Evolutionary conservation across 2,797 vertebrate species (phyloP), one percentile per base, ranked within the genome.

Genomic region (Myotis vivesi): DNA sequence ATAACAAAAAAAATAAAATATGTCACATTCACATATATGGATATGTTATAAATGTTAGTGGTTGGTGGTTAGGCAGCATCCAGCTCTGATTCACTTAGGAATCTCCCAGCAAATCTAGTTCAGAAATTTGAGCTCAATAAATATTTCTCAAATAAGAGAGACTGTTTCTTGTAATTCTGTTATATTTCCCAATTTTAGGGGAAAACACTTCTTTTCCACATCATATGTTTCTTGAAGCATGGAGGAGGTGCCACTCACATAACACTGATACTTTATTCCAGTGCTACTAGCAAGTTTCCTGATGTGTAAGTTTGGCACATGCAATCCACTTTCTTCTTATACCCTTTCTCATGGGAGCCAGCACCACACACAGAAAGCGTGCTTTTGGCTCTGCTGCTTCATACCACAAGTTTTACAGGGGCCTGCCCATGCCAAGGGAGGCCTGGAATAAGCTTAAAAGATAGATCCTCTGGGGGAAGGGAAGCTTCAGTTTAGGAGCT

Each of bases 131-230:
- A 12, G 57, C 49, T 69, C 57, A 94, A 73, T 77, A 95, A 91
- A 95, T 88, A 80, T 68, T 95, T 92, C 77, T 92, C 93, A 93
- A 94, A 75, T 89, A 94, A 68, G 72, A 94, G 44, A 81, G 13
- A n/a, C 30, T 77, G 51, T 94, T 85, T 91, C n/a, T 96, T 92
- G 6, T 66, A 82, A 86, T 94, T 91, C 36, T 66, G 51, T 85
- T 88, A 44, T 64, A 22, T 92, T 77, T 92, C 80, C 53, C n/a
- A 49, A 8, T 91, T 92, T 91, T 80, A 92, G 51, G 16, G 33
- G 41, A 75, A 96, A 96, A 86, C 57, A 41, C 9, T 86, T 69
- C 55, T 80, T 90, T 92, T 5, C 59, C 19, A 41, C 16, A 53
- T 49, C 51, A 88, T 69, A 66, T 59, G 59, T 55, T 91, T 91